Evolutionary conservation across 2,797 vertebrate species (phyloP), one percentile per base, ranked within the genome.

Genomic region (Columba guinea): DNA sequence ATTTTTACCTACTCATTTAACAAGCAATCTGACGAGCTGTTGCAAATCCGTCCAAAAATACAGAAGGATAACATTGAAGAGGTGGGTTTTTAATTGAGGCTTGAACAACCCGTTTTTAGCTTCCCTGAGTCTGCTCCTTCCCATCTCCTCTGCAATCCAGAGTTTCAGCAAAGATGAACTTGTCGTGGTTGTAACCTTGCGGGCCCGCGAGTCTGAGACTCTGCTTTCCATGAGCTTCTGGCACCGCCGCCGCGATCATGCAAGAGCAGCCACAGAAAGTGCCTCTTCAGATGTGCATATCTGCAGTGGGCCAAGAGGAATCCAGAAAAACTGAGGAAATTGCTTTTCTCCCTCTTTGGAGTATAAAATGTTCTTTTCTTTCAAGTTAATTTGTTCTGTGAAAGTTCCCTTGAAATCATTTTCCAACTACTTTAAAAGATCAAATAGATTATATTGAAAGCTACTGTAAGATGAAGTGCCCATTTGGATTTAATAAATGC

Each of bases 401-500:
- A 93, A 97, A 91, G 74, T 64, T 80, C 37, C 85, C 88, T 93
- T 84, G 78, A 80, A 75, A 92, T 89, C 46, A 73, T 89, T 92
- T 94, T 90, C 94, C 94, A 92, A 83, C 74, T 76, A 80, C 89
- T 90, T 70, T 76, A 56, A 83, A 82, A 95, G 95, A 96, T 92
- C 94, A 93, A 83, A 93, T 96, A 94, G 92, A 80, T 90, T 94
- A 84, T 95, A 83, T 80, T 95, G 83, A 94, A 95, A 87, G 96
- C 96, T 86, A 78, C 96, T 58, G 84, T 94, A 80, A 93, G 55
- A 71, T 79, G 95, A 89, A 90, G 78, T 65, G 58, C 63, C 91
- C 92, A 75, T 95, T 92, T 91, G 95, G 94, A 92, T 95, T 93
- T 93, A 91, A 89, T 95, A 97, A 96, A 85, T 74, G 71, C 82